Conservation (phyloP, 2,113 vertebrate genomes). For the Ptychochromis oligacanthus region DNA sequence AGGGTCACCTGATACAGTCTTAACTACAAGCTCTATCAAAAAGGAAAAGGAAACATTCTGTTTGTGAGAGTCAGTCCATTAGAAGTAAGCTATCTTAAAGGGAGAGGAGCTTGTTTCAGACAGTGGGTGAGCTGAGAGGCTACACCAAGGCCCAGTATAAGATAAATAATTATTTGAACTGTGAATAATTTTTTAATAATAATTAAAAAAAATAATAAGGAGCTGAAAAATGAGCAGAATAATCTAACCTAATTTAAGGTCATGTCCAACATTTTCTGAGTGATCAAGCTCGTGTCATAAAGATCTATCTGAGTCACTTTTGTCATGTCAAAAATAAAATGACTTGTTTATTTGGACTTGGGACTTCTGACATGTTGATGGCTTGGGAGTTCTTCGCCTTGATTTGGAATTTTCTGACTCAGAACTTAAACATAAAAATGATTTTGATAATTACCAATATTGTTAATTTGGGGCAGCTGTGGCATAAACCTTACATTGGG, state of each 20-base stretch:
- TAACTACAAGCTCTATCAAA: too few relatives aligned
- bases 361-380: not conserved
- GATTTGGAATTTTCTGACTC: not conserved
- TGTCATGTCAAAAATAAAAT: not conserved
- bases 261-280: too few relatives aligned
- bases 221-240: too few relatives aligned
- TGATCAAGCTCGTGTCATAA: too few relatives aligned
- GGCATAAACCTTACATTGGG: too few relatives aligned
- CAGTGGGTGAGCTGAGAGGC: not conserved
- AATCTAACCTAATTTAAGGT: too few relatives aligned
- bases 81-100: not conserved
- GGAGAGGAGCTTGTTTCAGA: not conserved
- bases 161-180: accelerated
- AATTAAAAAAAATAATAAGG: too few relatives aligned
- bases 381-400: not conserved
- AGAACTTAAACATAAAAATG: too few relatives aligned
- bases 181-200: not conserved
- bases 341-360: not conserved
- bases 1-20: too few relatives aligned
- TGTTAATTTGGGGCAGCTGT: too few relatives aligned
- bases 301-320: too few relatives aligned
- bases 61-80: not conserved
- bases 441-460: too few relatives aligned
- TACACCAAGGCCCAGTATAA: not conserved
- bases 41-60: not conserved